phyloP scores from a whole-genome alignment of 1,140 invertebrate genomes.

The Galendromus occidentalis region DNA sequence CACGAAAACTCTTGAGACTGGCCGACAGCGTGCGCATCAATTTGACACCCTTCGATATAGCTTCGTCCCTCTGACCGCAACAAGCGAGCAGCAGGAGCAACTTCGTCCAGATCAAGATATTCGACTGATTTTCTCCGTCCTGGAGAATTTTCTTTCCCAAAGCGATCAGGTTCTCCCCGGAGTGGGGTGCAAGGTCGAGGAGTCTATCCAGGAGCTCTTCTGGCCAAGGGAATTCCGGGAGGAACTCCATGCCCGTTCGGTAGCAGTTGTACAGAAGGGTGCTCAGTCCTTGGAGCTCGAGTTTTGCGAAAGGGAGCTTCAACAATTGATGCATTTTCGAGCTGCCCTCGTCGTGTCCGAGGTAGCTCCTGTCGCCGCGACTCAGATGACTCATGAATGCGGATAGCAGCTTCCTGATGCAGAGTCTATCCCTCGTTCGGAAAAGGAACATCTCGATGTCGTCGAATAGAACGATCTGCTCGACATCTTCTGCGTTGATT shows the following conservation, averaged over 20 bases:
- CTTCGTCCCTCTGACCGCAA: neutral
- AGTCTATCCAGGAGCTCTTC: neutral
- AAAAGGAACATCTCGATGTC: neutral
- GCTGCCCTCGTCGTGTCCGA: neutral
- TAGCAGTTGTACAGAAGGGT: neutral
- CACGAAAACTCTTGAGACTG: neutral
- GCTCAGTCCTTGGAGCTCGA: neutral
- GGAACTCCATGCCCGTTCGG: neutral
- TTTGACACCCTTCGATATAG: neutral
- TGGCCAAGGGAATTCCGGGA: neutral
- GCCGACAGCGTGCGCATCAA: neutral
- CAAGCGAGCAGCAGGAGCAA: neutral
- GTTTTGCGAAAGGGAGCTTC: neutral
- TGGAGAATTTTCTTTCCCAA: neutral
- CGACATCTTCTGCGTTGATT: neutral
- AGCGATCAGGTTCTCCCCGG: neutral
- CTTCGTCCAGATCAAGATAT: neutral
- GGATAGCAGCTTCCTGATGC: neutral
- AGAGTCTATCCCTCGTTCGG: neutral
- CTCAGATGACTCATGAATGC: neutral
- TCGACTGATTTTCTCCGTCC: neutral
- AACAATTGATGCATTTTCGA: neutral
- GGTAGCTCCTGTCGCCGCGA: neutral
- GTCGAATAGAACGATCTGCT: neutral
- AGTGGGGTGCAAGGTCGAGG: neutral